Conservation (phyloP, 2,888 invertebrate species). For the Yponomeuta sedellus region DNA sequence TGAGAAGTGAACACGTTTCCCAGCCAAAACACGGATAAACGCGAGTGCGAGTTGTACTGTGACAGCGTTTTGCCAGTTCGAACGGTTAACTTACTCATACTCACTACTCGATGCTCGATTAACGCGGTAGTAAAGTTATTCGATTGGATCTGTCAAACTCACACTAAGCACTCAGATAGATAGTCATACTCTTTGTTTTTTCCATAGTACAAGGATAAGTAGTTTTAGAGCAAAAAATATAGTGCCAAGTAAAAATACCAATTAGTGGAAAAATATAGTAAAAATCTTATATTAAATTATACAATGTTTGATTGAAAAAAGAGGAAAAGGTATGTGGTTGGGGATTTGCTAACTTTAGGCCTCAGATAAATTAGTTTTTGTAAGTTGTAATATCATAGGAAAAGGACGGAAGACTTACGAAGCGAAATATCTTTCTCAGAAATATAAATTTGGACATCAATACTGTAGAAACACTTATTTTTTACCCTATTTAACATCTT, state of each 20-base stretch:
- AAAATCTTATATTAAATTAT: background rate
- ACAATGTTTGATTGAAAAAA: background rate
- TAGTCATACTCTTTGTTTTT: slow-evolving; percentile 23
- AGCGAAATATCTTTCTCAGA: slow-evolving; percentile 38
- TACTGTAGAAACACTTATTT: slow-evolving; percentile 46
- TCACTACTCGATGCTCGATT: no score
- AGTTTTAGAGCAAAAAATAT: slow-evolving; percentile 9
- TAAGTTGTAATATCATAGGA: slow-evolving; percentile 35
- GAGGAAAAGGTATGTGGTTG: background rate
- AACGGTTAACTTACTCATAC: no score
- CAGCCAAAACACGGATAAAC: no score
- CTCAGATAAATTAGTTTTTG: no score
- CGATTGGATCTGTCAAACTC: no score
- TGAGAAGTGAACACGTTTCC: no score
- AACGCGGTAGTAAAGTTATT: no score
- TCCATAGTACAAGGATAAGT: slow-evolving; percentile 27
- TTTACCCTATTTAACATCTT: slow-evolving; percentile 57
- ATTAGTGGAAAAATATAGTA: background rate
- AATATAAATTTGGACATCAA: slow-evolving; percentile 41
- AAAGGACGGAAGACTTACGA: slow-evolving; percentile 70
- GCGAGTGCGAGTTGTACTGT: no score
- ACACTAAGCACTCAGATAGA: no score
- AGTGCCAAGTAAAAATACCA: background rate
- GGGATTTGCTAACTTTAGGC: background rate
- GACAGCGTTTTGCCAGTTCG: no score